Percentiles rank a stretch among this genome's conserved stretches.
phyloP scores from a whole-genome alignment of 2,888 invertebrate species.

The Apamea anceps region DNA sequence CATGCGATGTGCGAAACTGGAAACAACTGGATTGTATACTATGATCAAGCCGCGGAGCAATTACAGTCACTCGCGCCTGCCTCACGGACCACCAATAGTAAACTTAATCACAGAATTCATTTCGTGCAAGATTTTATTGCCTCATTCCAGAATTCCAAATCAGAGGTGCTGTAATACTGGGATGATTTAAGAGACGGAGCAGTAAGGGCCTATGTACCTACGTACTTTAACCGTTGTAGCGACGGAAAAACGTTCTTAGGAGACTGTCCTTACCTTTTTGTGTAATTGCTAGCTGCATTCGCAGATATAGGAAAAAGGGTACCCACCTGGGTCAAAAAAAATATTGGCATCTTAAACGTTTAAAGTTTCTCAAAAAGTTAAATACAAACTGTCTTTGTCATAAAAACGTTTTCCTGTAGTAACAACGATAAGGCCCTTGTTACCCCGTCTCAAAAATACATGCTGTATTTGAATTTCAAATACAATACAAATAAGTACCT shows the following conservation, averaged over 20 bases:
- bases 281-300: not conserved
- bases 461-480: not conserved
- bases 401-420: not conserved
- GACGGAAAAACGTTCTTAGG: too few relatives aligned
- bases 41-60: constrained; percentile 68
- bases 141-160: not conserved
- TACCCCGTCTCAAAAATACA: not conserved
- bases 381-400: not conserved
- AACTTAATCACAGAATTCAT: constrained; percentile 12
- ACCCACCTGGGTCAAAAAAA: not conserved
- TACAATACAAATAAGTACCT: not conserved
- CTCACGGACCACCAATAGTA: not conserved
- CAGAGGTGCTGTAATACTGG: not conserved
- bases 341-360: not conserved
- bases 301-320: too few relatives aligned
- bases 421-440: not conserved
- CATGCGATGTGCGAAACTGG: constrained; percentile 67
- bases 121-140: not conserved
- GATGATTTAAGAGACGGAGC: not conserved
- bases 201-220: not conserved
- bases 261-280: not conserved
- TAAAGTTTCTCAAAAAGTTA: not conserved
- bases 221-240: not conserved
- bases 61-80: constrained; percentile 46
- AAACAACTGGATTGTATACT: constrained; percentile 73